phyloP scores from a whole-genome alignment of 35 echinoderm and acorn worm species.

The Apostichopus japonicus region DNA sequence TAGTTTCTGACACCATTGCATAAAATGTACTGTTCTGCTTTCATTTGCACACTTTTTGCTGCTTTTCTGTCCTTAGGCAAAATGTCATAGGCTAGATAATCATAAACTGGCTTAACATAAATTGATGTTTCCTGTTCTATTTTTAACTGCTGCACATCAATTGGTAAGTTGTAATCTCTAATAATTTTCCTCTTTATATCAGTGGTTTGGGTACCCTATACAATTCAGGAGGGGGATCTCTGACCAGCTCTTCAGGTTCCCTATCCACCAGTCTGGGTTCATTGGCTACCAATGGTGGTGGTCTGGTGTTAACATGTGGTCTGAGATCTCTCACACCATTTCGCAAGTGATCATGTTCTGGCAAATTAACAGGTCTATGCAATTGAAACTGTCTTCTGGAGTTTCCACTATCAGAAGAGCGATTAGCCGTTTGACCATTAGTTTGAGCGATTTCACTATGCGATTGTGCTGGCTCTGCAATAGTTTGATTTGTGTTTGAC shows the following conservation, averaged over 20 bases:
- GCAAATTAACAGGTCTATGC: too few relatives aligned
- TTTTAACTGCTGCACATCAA: conserved; percentile 33
- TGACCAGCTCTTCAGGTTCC: not conserved
- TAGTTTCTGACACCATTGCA: too few relatives aligned
- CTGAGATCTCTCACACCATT: not conserved
- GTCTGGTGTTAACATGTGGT: not conserved
- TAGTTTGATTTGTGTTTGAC: not conserved
- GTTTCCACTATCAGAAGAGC: too few relatives aligned
- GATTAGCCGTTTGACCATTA: not conserved
- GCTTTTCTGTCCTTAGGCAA: too few relatives aligned
- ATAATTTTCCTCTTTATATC: conserved; percentile 59
- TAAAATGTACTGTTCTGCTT: too few relatives aligned
- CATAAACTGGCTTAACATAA: too few relatives aligned
- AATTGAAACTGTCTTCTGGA: too few relatives aligned
- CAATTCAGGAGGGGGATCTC: conserved; percentile 25
- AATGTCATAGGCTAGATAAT: too few relatives aligned
- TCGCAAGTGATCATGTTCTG: not conserved
- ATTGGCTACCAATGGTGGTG: not conserved
- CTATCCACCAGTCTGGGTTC: conserved; percentile 65
- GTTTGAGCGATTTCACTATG: not conserved
- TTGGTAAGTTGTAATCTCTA: conserved; percentile 56
- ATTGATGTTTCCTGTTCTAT: not conserved
- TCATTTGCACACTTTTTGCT: too few relatives aligned
- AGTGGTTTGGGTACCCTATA: conserved; percentile 52
- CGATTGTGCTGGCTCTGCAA: not conserved